A percentile compares a stretch with the other conserved stretches of the same genome.
These are phyloP conservation scores for Plotosus lineatus DNA, from an alignment of 2,113 vertebrate species.

Conservation along the genomic window DNA sequence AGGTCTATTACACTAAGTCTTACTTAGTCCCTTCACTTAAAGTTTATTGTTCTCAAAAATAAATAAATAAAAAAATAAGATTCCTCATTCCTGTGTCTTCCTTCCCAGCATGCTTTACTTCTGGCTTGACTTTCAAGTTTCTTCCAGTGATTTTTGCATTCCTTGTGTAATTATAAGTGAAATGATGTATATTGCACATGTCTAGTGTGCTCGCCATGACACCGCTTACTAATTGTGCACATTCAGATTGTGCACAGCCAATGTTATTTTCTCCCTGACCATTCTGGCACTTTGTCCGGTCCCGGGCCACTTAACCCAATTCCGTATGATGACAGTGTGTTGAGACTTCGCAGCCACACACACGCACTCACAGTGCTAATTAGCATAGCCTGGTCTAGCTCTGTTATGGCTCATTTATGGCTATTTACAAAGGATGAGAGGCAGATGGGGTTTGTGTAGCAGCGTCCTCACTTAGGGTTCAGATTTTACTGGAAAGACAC, in stretches of 20 bases:
- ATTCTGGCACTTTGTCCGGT: constrained; percentile 50
- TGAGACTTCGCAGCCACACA: constrained; percentile 72
- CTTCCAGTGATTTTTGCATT: constrained; percentile 53
- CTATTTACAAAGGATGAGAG: constrained; percentile 35
- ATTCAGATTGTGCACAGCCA: constrained; percentile 16
- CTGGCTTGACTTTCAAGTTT: constrained; percentile 58
- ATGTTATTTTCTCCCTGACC: constrained; percentile 52
- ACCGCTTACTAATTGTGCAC: constrained; percentile 64
- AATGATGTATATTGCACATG: constrained; percentile 26
- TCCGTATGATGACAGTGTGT: constrained; percentile 72
- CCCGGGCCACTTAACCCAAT: constrained; percentile 63
- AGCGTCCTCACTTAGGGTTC: constrained; percentile 47
- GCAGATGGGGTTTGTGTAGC: constrained; percentile 65
- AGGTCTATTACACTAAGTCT: too few relatives aligned
- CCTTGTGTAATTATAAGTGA: constrained; percentile 65
- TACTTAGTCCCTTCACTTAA: too few relatives aligned
- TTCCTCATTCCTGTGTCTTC: too few relatives aligned
- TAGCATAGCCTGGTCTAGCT: constrained; percentile 65
- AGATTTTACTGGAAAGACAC: constrained; percentile 57
- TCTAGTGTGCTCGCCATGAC: constrained; percentile 49
- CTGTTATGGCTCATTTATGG: constrained; percentile 30
- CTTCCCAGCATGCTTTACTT: neutral
- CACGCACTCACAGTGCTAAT: constrained; percentile 69
- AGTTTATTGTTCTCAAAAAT: too few relatives aligned
- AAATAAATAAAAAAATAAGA: too few relatives aligned